Percentiles rank a stretch among this genome's conserved stretches.
phyloP scores from a whole-genome alignment of 2,797 vertebrate genomes.

The Trematomus bernacchii region DNA sequence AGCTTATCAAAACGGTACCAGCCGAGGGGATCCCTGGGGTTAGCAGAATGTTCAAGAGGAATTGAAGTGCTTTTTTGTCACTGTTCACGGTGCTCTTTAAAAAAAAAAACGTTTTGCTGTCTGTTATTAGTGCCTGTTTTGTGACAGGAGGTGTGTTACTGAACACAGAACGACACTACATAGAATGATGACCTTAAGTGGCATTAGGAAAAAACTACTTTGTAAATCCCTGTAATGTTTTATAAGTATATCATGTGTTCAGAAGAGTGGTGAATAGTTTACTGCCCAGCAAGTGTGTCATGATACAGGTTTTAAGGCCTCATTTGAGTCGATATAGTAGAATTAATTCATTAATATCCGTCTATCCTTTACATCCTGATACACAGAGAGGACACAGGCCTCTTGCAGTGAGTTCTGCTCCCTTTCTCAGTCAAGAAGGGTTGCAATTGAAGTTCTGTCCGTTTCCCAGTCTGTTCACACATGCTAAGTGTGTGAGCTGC shows the following conservation, averaged over 20 bases:
- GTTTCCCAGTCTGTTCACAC: neutral
- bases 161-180: neutral
- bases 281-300: neutral
- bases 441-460: neutral
- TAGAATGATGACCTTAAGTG: neutral
- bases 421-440: neutral
- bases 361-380: no score
- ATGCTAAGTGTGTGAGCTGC: neutral
- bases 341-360: no score
- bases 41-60: slow-evolving; percentile 10
- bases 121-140: neutral
- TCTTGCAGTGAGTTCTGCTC: neutral
- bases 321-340: no score
- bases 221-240: neutral
- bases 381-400: neutral
- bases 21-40: slow-evolving; percentile 32
- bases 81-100: no score
- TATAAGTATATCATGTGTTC: neutral
- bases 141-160: neutral
- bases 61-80: neutral
- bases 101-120: no score
- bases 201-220: neutral
- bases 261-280: neutral
- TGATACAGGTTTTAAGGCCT: no score
- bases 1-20: slow-evolving; percentile 10